Conservation (phyloP, 1,140 invertebrate genomes). For the Camponotus pennsylvanicus region DNA sequence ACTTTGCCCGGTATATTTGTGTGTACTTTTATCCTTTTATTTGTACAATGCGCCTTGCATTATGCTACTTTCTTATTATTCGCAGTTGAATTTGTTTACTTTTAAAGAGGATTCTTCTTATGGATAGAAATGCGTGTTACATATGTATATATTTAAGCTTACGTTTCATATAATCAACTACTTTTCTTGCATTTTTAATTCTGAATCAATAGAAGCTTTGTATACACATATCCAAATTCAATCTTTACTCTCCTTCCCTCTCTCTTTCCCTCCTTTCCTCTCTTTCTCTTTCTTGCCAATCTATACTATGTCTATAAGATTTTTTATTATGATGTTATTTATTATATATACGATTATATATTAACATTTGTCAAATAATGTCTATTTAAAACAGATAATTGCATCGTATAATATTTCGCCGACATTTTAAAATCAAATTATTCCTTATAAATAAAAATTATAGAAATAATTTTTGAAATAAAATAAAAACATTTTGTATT, state of each 20-base stretch:
- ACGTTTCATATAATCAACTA: slow-evolving; percentile 22
- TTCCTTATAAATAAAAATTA: slow-evolving; percentile 16
- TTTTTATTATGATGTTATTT: slow-evolving; percentile 4
- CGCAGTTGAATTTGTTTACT: slow-evolving; percentile 34
- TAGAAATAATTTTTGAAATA: not conserved
- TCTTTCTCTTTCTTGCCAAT: not conserved
- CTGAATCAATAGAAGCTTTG: slow-evolving; percentile 9
- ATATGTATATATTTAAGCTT: slow-evolving; percentile 9
- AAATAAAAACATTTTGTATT: not conserved
- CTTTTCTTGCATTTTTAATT: slow-evolving; percentile 9
- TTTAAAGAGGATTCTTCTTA: not conserved
- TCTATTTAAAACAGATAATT: not conserved
- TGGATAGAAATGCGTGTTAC: not conserved
- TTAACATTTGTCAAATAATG: slow-evolving; percentile 19
- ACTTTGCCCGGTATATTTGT: slow-evolving; percentile 2
- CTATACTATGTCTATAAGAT: not conserved
- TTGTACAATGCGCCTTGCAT: not conserved
- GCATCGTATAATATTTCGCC: slow-evolving; percentile 2
- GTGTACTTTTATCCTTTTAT: slow-evolving; percentile 34
- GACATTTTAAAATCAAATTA: not conserved
- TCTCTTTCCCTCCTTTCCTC: too few relatives aligned
- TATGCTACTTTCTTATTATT: slow-evolving; percentile 21
- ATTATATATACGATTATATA: too few relatives aligned
- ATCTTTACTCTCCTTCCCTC: slow-evolving; percentile 2
- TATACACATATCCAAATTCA: not conserved